Conservation (phyloP, 2,113 vertebrate species). For the Oplegnathus fasciatus region DNA sequence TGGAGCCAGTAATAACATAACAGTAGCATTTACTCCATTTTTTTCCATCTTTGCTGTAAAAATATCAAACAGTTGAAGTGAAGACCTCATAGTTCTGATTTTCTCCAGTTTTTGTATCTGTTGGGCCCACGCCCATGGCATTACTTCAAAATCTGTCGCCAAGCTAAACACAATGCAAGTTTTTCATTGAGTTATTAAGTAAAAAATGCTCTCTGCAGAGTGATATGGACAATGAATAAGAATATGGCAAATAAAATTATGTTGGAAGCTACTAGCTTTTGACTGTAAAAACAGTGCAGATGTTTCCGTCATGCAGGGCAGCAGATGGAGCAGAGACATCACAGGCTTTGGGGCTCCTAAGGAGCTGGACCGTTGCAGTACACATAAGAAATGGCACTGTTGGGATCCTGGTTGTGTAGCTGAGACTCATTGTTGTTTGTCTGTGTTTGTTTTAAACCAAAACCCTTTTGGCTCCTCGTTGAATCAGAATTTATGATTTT, state of each 20-base stretch:
- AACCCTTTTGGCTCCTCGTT: neutral
- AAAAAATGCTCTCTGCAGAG: conserved; percentile 9
- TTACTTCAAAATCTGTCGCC: neutral
- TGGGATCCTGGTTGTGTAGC: conserved; percentile 18
- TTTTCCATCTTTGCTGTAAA: conserved; percentile 8
- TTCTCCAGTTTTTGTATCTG: neutral
- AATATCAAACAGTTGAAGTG: conserved; percentile 2
- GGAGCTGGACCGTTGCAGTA: conserved; percentile 5
- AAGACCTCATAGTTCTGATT: conserved; percentile 6
- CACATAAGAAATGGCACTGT: neutral
- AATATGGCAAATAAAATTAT: conserved; percentile 20
- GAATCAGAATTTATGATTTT: neutral
- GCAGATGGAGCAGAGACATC: conserved; percentile 49
- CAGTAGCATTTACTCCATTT: conserved; percentile 4
- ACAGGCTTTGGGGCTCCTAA: neutral
- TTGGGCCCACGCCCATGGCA: neutral
- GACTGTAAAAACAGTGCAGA: conserved; percentile 41
- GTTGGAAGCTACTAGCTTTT: neutral
- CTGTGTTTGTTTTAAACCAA: neutral
- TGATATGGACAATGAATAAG: neutral
- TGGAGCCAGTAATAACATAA: conserved; percentile 11
- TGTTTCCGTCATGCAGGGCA: conserved; percentile 23
- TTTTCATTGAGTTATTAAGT: neutral
- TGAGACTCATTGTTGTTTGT: neutral
- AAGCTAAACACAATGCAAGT: neutral